Evolutionary conservation across 2,888 invertebrate species (phyloP), one percentile per base, ranked within the genome.

Genomic region (Xestia c-nigrum): DNA sequence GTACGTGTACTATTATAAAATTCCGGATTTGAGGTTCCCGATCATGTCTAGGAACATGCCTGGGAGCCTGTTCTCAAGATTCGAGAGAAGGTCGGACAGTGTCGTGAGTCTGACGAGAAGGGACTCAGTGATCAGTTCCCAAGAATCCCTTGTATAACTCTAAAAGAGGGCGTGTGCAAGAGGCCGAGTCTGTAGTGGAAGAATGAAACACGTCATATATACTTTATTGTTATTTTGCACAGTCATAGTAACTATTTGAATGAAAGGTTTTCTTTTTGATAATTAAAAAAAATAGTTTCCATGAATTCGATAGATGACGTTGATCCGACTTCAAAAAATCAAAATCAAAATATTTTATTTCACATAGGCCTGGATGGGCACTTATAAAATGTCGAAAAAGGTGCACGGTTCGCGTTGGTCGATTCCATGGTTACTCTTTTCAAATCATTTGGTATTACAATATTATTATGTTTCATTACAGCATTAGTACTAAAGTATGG

Each of bases 101-200:
- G 91, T 96, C 1, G 94, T 96, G 12, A 95, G 95, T 43, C 86
- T 96, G 81, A 95, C 96, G 0, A 89, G 96, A 72, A 91, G 95
- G 72, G 95, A 95, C 81, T 96, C 96, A 5, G 88, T 88, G 0
- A 88, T 90, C 0, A 92, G 91, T 59, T 87, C 85, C 96, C 77
- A 94, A 95, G 43, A 96, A 96, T 88, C 96, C 96, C 0, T 80
- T 96, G 85, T 96, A 96, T 84, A 92, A 95, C 76, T 96, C 96
- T 0, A 95, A 91, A 89, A 94, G 95, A 87, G 94, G 93, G 80
- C 92, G 94, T 81, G 94, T 94, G 19, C 86, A 91, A 40, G 93
- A 94, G 0, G 89, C 90, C 1, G 94, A 95, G 69, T 87, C 93
- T 40, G 88, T 88, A 10, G 85, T 83, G 19, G 94, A 94, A 81